Conservation (phyloP, 1,140 invertebrate genomes). For the Rhysida immarginata region DNA sequence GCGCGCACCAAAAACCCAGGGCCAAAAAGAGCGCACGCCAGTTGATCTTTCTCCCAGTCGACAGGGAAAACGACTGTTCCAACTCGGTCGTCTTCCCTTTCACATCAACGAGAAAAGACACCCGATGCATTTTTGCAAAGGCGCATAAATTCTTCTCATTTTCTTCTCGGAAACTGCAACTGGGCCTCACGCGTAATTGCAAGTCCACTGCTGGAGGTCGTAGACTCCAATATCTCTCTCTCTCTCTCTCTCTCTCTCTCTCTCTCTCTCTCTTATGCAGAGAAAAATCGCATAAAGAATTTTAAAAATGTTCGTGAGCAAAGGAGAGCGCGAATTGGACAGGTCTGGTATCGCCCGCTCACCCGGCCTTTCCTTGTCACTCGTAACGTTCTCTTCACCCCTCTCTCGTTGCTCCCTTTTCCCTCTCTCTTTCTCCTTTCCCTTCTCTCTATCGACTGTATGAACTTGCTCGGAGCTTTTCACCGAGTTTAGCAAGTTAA, state of each 20-base stretch:
- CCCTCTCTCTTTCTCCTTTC: neutral
- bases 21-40: no score
- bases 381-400: neutral
- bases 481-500: conserved; percentile 1
- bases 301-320: neutral
- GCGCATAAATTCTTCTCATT: neutral
- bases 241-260: neutral
- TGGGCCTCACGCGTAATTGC: neutral
- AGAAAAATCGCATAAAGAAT: neutral
- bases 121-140: no score
- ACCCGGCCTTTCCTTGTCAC: neutral
- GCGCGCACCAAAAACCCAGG: no score
- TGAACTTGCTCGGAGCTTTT: neutral
- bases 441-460: neutral
- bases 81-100: no score
- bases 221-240: no score
- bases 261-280: neutral
- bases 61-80: no score
- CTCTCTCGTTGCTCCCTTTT: neutral
- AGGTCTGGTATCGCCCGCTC: neutral
- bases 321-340: neutral
- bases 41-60: no score
- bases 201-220: neutral
- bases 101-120: no score
- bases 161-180: neutral